Base-by-base conservation (phyloP, 2,888 invertebrate species). In the Mayetiola destructor region DNA sequence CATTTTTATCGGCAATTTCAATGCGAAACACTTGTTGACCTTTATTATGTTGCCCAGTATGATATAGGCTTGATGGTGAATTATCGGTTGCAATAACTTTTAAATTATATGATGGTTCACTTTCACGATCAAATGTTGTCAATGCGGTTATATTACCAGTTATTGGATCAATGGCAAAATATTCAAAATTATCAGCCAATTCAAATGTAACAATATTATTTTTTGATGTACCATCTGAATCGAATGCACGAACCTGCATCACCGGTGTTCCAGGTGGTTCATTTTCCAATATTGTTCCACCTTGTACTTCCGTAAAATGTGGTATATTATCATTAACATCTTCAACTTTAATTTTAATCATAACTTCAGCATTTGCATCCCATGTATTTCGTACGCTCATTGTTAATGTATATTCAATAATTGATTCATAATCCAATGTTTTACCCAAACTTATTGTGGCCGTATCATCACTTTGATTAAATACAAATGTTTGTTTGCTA, bases 1-100 rank as follows among this genome's bases (percentile, higher is more conserved):
- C 97, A 70, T 97, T 97, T 68, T 89, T 89, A 73, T 97, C 97
- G 21, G 89, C 91, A 42, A 97, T 93, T 66, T 85, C 85, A 64
- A 96, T 91, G 62, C 85, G 80, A 67, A 94, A 90, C 56, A 85
- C 85, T 71, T 90, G 89, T 63, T 84, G 81, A 2, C 80, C 80
- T 53, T 76, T 78, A 70, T 92, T 92, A 56, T 82, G 89, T 65
- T 84, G 76, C 0, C 78, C 79, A 32, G 75, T 78, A 48, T 74
- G 73, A 56, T 74, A 78, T 37, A 86, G 70, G 30, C 87, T 87
- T 12, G 93, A 93, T 2, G 88, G 87, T 0, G 88, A 86, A 67
- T 89, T 90, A 69, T 97, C 97, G 21, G 82, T 83, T 0, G 94
- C 96, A 64, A 85, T 84, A 4, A 95, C 88, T 67, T 88, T 89